These are phyloP conservation scores for Polyergus mexicanus DNA, from an alignment of 1,140 invertebrate species.

Conservation along the genomic window DNA sequence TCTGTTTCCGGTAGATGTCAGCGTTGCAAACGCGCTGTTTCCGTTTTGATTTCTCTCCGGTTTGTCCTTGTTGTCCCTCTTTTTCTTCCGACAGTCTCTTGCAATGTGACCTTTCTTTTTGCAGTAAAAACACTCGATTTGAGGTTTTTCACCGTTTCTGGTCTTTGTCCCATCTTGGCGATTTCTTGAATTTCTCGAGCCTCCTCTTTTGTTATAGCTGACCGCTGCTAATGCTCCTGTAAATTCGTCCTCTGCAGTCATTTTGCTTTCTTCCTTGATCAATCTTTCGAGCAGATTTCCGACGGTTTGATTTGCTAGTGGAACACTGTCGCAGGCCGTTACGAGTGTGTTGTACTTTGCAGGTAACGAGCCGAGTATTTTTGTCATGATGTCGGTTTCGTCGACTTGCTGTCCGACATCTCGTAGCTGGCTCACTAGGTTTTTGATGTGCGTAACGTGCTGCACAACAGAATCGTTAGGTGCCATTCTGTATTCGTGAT, in stretches of 20 bases:
- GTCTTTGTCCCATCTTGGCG: not conserved
- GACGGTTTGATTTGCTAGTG: constrained; percentile 7
- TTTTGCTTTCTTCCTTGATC: constrained; percentile 39
- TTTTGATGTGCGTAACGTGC: not conserved
- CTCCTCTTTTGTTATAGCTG: too few species aligned
- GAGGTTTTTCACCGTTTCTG: not conserved
- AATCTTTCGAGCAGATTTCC: constrained; percentile 26
- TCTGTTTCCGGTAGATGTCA: not conserved
- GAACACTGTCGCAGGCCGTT: constrained; percentile 67
- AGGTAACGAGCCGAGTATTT: constrained; percentile 58
- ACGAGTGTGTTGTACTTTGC: constrained; percentile 45
- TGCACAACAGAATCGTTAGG: not conserved
- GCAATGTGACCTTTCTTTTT: not conserved
- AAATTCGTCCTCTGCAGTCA: not conserved
- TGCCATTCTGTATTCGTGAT: not conserved
- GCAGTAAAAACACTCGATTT: constrained; percentile 3
- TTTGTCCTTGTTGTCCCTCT: constrained; percentile 20
- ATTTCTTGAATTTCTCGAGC: too few species aligned
- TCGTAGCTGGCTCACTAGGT: not conserved
- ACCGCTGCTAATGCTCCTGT: not conserved
- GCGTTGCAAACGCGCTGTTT: not conserved
- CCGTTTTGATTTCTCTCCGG: not conserved
- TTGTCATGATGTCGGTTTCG: constrained; percentile 54
- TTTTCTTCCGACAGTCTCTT: constrained; percentile 40
- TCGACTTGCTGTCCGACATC: constrained; percentile 57